Evolutionary conservation across 2,888 invertebrate species (phyloP).

Genomic region (Diplolepis rosae): DNA sequence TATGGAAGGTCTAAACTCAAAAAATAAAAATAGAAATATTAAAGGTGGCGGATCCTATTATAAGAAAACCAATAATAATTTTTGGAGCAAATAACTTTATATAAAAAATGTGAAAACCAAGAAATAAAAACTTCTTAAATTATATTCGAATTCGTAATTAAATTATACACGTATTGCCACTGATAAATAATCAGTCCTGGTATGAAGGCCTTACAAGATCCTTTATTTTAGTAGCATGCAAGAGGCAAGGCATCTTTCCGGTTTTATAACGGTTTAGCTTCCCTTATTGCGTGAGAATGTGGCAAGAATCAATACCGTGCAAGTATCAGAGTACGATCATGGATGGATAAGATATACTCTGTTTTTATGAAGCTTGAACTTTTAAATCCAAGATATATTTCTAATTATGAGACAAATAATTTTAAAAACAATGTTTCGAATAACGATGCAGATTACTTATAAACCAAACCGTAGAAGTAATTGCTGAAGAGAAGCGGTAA

Average conservation of each 20-base stretch:
- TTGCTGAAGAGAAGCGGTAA: background rate
- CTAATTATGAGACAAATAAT: background rate
- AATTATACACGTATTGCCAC: background rate
- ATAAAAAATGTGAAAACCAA: too few relatives aligned
- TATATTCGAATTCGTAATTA: too few relatives aligned
- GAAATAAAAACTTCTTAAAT: too few relatives aligned
- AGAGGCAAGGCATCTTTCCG: constrained; percentile 10
- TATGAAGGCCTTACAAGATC: background rate
- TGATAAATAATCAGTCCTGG: background rate
- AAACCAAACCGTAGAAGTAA: too few relatives aligned
- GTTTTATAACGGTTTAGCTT: constrained; percentile 18
- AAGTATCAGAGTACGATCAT: constrained; percentile 3
- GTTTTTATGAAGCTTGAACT: background rate
- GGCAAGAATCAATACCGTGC: constrained; percentile 10
- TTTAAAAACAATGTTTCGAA: background rate
- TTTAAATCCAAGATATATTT: background rate
- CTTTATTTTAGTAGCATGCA: background rate
- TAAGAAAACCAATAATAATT: too few relatives aligned
- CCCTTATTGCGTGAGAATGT: constrained; percentile 24
- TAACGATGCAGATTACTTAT: too few relatives aligned
- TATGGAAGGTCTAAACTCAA: too few relatives aligned
- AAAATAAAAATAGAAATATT: too few relatives aligned
- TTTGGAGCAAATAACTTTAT: too few relatives aligned
- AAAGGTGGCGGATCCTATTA: too few relatives aligned
- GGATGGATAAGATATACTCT: background rate